These are phyloP conservation scores for Scomberomorus guttatus DNA, from an alignment of 2,797 vertebrate species.

Conservation along the genomic window DNA sequence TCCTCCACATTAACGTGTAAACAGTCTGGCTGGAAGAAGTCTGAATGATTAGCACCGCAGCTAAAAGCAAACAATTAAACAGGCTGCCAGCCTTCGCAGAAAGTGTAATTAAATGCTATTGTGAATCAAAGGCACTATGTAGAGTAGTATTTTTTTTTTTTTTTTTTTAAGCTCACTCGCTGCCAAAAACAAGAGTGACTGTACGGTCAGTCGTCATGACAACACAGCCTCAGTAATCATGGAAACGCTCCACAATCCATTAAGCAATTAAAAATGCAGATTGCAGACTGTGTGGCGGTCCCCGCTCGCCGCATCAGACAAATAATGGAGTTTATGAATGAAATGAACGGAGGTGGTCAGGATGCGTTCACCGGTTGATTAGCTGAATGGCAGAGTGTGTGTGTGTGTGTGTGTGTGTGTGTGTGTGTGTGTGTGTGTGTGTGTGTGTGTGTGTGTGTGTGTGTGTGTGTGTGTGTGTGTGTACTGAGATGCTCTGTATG, in stretches of 20 bases:
- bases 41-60: constrained; percentile 16
- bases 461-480: not conserved
- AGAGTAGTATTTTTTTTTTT: constrained; percentile 14
- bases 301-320: not conserved
- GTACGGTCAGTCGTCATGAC: constrained; percentile 63
- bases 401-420: not conserved
- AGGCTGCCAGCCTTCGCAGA: constrained; percentile 12
- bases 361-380: not conserved
- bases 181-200: constrained; percentile 25
- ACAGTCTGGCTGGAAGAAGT: constrained; percentile 2
- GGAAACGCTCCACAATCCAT: constrained; percentile 54
- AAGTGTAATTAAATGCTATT: constrained; percentile 38
- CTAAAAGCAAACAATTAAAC: constrained; percentile 56
- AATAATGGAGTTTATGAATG: constrained; percentile 27
- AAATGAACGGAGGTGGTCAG: constrained; percentile 17
- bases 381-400: no score
- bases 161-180: not conserved
- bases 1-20: constrained; percentile 39
- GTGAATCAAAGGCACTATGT: not conserved
- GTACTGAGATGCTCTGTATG: not conserved
- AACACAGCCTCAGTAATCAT: constrained; percentile 72
- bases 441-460: not conserved
- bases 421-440: not conserved
- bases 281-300: constrained; percentile 19
- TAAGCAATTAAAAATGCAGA: constrained; percentile 68